Evolutionary conservation across 2,888 invertebrate genomes (phyloP).

Genomic region (Lasius platythorax): DNA sequence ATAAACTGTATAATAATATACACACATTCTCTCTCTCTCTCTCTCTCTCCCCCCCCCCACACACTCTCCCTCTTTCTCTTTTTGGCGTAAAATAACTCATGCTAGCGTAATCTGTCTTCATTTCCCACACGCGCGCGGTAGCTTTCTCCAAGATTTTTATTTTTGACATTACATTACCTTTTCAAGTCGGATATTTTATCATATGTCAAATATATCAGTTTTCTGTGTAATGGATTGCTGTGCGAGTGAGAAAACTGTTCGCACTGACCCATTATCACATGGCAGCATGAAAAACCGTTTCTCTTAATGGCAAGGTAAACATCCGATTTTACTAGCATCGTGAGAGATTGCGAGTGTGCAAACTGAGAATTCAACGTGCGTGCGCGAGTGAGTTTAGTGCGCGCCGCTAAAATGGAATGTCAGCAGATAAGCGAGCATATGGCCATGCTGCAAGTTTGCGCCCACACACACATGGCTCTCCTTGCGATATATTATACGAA

Average conservation of each 20-base stretch:
- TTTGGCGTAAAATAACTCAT: conserved; percentile 12
- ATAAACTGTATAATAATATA: not conserved
- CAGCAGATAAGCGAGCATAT: conserved; percentile 43
- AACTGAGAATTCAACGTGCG: conserved; percentile 42
- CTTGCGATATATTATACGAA: conserved; percentile 17
- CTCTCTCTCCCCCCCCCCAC: too few species aligned
- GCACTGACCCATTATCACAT: conserved; percentile 23
- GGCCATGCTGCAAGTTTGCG: conserved; percentile 35
- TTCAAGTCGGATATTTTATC: conserved; percentile 33
- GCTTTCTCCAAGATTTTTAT: conserved; percentile 9
- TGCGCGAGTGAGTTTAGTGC: conserved; percentile 26
- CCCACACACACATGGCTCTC: not conserved
- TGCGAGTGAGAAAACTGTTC: not conserved
- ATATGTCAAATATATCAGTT: conserved; percentile 42
- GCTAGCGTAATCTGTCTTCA: conserved; percentile 25
- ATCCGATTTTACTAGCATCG: conserved; percentile 18
- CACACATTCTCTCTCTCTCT: not conserved
- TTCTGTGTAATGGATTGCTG: conserved; percentile 30
- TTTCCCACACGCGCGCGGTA: not conserved
- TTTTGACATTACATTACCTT: conserved; percentile 7
- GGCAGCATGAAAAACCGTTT: conserved; percentile 28
- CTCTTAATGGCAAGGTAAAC: conserved; percentile 28
- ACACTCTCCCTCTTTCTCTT: too few species aligned
- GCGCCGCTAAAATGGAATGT: conserved; percentile 43
- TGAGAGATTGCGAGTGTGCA: conserved; percentile 37